Percentiles rank a stretch among this genome's conserved stretches.
phyloP scores from a whole-genome alignment of 1,140 invertebrate species.

The Cecropterus lyciades region DNA sequence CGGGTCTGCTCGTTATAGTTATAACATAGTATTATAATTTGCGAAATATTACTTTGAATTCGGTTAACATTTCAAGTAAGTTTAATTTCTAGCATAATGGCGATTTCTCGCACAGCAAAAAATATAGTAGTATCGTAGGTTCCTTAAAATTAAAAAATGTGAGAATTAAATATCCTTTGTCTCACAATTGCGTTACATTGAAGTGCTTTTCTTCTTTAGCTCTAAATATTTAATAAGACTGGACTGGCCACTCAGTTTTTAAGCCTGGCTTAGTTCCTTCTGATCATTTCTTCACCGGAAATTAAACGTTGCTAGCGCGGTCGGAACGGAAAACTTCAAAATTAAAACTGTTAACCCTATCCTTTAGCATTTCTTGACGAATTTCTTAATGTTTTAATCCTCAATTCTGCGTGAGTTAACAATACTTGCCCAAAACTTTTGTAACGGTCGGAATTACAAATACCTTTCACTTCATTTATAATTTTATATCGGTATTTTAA shows the following conservation, averaged over 20 bases:
- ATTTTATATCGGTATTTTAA: slow-evolving; percentile 27
- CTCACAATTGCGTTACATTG: not conserved
- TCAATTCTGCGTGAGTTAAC: slow-evolving; percentile 45
- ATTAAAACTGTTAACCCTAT: slow-evolving; percentile 64
- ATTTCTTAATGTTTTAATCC: slow-evolving; percentile 57
- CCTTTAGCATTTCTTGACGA: slow-evolving; percentile 52
- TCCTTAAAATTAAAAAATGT: not conserved
- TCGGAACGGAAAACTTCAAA: slow-evolving; percentile 63
- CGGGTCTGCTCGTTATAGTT: too few relatives aligned
- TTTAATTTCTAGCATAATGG: too few relatives aligned
- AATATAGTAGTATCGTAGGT: not conserved
- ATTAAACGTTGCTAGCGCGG: slow-evolving; percentile 63
- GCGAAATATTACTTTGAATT: too few relatives aligned
- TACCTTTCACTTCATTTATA: slow-evolving; percentile 35
- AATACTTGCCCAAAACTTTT: slow-evolving; percentile 34
- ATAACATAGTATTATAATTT: too few relatives aligned
- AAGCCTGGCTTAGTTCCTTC: slow-evolving; percentile 56
- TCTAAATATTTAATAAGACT: slow-evolving; percentile 21
- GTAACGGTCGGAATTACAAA: slow-evolving; percentile 25
- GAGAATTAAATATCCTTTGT: slow-evolving; percentile 3
- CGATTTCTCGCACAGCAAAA: too few relatives aligned
- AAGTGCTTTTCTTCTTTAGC: slow-evolving; percentile 6
- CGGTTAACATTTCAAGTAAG: too few relatives aligned
- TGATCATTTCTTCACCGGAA: slow-evolving; percentile 66
- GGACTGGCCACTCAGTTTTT: slow-evolving; percentile 39